phyloP scores from a whole-genome alignment of 2,113 vertebrate species.

The Gadus chalcogrammus region DNA sequence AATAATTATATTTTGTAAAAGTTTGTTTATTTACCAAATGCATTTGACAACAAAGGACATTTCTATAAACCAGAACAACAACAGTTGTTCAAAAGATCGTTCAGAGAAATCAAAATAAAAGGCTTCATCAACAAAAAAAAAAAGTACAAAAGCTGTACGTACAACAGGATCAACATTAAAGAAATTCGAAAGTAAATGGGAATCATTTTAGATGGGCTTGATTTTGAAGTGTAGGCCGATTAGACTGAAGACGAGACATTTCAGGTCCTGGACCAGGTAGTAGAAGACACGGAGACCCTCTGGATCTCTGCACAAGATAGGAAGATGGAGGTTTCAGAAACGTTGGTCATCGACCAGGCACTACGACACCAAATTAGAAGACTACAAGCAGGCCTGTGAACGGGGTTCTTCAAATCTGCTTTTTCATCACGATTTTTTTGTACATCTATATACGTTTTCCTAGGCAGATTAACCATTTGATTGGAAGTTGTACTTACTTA shows the following conservation, averaged over 20 bases:
- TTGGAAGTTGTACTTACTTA: constrained; percentile 76
- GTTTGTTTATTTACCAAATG: background rate
- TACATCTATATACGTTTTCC: no score
- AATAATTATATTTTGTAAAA: background rate
- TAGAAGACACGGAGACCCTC: constrained; percentile 98
- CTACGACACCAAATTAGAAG: no score
- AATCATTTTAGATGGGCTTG: constrained; percentile 88
- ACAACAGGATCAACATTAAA: constrained; percentile 57
- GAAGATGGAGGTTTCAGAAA: background rate
- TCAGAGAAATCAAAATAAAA: constrained; percentile 56
- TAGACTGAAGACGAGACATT: constrained; percentile 98
- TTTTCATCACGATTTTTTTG: no score
- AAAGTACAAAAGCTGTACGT: constrained; percentile 69
- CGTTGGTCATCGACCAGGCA: no score
- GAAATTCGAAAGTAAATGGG: constrained; percentile 31
- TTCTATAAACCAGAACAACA: background rate
- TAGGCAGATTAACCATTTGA: background rate
- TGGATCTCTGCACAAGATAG: constrained; percentile 80
- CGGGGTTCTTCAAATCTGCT: no score
- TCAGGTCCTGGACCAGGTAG: constrained; percentile 97
- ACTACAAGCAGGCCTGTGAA: no score
- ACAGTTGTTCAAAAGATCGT: background rate
- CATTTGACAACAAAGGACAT: background rate
- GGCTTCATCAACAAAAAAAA: constrained; percentile 41
- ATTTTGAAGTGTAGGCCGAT: constrained; percentile 99